Evolutionary conservation across 2,113 vertebrate genomes (phyloP).

Genomic region (Limanda limanda): DNA sequence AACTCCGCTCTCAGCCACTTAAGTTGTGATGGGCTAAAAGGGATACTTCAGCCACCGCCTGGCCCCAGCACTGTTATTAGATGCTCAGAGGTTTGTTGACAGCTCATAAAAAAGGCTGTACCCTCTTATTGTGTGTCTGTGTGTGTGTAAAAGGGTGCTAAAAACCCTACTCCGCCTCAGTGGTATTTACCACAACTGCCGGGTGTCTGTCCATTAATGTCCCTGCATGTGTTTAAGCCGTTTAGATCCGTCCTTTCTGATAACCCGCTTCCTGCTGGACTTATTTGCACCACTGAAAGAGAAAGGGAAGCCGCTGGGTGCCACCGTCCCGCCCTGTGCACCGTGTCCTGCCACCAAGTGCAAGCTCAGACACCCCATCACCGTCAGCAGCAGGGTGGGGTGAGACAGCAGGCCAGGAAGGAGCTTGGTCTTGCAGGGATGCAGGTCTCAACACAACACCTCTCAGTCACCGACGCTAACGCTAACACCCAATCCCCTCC

Average conservation of each 20-base stretch:
- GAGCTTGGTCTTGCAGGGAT: slow-evolving; percentile 53
- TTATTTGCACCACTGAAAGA: slow-evolving; percentile 28
- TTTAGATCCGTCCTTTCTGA: slow-evolving; percentile 43
- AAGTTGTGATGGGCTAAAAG: slow-evolving; percentile 80
- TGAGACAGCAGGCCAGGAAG: slow-evolving; percentile 59
- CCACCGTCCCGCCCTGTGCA: slow-evolving; percentile 29
- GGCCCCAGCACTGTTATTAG: slow-evolving; percentile 74
- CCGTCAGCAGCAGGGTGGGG: slow-evolving; percentile 54
- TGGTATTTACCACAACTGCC: slow-evolving; percentile 64
- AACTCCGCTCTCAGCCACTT: slow-evolving; percentile 79
- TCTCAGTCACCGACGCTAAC: slow-evolving; percentile 52
- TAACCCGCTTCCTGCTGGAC: slow-evolving; percentile 30
- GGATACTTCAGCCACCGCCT: slow-evolving; percentile 74
- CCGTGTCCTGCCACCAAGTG: slow-evolving; percentile 48
- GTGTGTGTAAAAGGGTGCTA: slow-evolving; percentile 56
- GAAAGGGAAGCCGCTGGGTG: slow-evolving; percentile 33
- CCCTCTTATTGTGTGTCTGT: slow-evolving; percentile 67
- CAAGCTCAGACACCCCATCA: slow-evolving; percentile 69
- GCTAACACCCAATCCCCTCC: slow-evolving; percentile 47
- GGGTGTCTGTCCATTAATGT: slow-evolving; percentile 63
- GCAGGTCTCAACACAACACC: slow-evolving; percentile 79
- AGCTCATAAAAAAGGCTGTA: slow-evolving; percentile 71
- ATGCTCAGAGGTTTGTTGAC: slow-evolving; percentile 74
- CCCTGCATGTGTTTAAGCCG: slow-evolving; percentile 50
- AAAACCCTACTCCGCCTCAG: slow-evolving; percentile 59